phyloP scores from a whole-genome alignment of 2,888 invertebrate species.

The Timema cristinae region DNA sequence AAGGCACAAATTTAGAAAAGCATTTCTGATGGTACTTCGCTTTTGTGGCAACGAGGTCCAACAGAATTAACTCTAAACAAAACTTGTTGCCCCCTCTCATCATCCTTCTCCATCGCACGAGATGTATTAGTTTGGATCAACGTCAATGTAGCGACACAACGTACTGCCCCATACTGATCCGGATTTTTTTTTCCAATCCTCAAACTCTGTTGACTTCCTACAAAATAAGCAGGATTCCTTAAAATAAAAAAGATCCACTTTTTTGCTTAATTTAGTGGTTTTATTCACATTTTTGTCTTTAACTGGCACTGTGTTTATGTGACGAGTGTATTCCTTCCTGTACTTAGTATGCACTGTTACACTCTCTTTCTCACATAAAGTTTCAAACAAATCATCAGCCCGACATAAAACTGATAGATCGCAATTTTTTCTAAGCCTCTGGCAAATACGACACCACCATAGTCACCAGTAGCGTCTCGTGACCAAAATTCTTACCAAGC shows the following conservation, averaged over 20 bases:
- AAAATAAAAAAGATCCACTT: neutral
- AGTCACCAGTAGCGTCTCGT: no score
- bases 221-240: neutral
- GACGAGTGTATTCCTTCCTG: neutral
- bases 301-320: neutral
- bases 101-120: neutral
- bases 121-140: neutral
- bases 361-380: neutral
- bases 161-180: neutral
- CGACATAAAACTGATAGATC: neutral
- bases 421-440: neutral
- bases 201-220: neutral
- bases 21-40: no score
- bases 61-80: no score
- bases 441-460: neutral
- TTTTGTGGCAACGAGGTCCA: no score
- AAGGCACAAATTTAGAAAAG: no score
- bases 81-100: neutral
- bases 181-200: neutral
- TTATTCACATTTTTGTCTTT: neutral
- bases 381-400: neutral
- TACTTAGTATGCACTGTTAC: neutral
- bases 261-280: no score
- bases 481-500: no score
- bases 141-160: neutral